Conservation (phyloP, 2,888 invertebrate species). For the Melanchra persicariae region DNA sequence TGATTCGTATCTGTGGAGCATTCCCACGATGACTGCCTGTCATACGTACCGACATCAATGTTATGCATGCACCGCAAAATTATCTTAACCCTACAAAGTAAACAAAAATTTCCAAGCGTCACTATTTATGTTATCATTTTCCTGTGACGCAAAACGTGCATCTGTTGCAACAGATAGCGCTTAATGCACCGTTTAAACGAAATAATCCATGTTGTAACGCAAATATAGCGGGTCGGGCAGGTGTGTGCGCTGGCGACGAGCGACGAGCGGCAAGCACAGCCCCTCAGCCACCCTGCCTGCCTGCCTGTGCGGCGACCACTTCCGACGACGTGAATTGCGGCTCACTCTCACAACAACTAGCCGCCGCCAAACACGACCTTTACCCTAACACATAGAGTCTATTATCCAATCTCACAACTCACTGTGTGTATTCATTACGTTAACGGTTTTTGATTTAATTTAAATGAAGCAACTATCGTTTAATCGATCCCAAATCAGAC, state of each 20-base stretch:
- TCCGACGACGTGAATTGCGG: conserved; percentile 76
- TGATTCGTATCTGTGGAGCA: conserved; percentile 39
- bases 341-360: conserved; percentile 58
- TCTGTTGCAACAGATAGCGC: conserved; percentile 50
- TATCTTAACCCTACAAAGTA: conserved; percentile 42
- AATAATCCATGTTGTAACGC: conserved; percentile 63
- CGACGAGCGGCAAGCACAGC: conserved; percentile 72
- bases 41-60: conserved; percentile 21
- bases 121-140: conserved; percentile 37
- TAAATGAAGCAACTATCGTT: conserved; percentile 74
- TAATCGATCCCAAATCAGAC: conserved; percentile 64
- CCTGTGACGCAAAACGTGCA: conserved; percentile 44
- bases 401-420: conserved; percentile 54
- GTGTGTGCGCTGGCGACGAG: conserved; percentile 72
- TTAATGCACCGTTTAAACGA: conserved; percentile 54
- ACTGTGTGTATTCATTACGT: conserved; percentile 76
- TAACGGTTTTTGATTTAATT: conserved; percentile 79
- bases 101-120: conserved; percentile 26
- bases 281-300: conserved; percentile 71
- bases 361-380: conserved; percentile 57
- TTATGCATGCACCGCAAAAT: conserved; percentile 37
- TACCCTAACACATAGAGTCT: conserved; percentile 59
- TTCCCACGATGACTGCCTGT: conserved; percentile 54
- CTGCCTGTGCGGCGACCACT: conserved; percentile 68
- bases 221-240: conserved; percentile 81